Base-by-base conservation (phyloP, 2,888 invertebrate genomes). In the Euzetes globulus region DNA sequence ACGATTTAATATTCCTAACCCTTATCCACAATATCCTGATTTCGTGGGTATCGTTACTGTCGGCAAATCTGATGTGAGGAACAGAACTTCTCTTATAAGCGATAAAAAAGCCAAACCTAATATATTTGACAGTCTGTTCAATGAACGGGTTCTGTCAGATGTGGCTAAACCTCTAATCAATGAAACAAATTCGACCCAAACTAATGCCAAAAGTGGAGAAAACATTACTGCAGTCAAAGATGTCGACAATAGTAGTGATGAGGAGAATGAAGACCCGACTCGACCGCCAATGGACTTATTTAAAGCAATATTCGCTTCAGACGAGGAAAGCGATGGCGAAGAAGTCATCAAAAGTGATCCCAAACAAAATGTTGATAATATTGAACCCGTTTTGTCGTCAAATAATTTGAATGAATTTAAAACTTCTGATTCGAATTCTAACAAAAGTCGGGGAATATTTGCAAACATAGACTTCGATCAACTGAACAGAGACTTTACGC, bases 1-100 rank as follows among this genome's bases (percentile, higher is more conserved):
- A 82, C 85, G 96, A 60, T 98, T 97, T 82, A 98, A 99, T 81
- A 88, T 99, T 37, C 92, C 94, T 0, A 90, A 95, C 82, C 92
- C 95, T 41, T 0, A 37, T 37, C 74, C 77, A 63, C 74, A 73
- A 72, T 77, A 72, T 60, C 72, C 72, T 22, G 76, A 76, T 71
- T 47, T 76, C 22, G 72, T 76, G 11, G 74, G 74, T 33, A 25
- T 74, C 17, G 33, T 75, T 15, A 50, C 68, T n/a, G 58, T 75
- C 27, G 75, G 70, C 13, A 45, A 45, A 70, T 47, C 70, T 11
- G 47, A 70, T 70, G 70, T 70, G 4, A 45, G 70, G 19, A 70
- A 70, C 45, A 70, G 70, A 45, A 70, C 70, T 2, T 45, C 68
- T 13, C 41, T 17, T 11, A 41, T 68, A 19, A 68, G 41, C 15